Conservation (phyloP, 1,140 invertebrate genomes). For the Neodiprion lecontei region DNA sequence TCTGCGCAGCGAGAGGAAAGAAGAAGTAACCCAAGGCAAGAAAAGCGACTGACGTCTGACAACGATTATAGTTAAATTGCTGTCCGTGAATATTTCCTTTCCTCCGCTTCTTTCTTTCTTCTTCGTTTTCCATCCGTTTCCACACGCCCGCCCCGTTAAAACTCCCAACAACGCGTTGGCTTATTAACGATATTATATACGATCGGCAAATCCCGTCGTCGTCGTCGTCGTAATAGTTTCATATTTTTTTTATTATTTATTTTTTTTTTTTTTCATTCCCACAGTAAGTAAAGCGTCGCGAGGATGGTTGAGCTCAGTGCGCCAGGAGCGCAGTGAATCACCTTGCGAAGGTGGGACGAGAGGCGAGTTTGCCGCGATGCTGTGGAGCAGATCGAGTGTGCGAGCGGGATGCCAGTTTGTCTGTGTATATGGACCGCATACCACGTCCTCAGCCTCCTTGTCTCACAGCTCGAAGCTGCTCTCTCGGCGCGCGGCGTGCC, state of each 20-base stretch:
- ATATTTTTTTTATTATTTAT: not conserved
- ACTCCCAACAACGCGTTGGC: no score
- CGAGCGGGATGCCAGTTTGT: not conserved
- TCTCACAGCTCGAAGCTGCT: slow-evolving; percentile 41
- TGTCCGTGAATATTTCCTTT: no score
- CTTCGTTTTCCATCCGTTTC: no score
- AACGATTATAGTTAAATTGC: not conserved
- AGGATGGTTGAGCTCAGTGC: slow-evolving; percentile 40
- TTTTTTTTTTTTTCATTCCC: not conserved
- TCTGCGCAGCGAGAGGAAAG: not conserved
- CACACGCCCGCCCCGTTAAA: no score
- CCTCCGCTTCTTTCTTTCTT: no score
- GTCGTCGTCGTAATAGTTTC: not conserved
- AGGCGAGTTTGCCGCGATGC: slow-evolving; percentile 35
- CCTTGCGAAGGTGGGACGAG: slow-evolving; percentile 52
- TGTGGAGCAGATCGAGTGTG: slow-evolving; percentile 27
- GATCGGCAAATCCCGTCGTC: not conserved
- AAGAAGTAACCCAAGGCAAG: not conserved
- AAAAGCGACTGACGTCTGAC: not conserved
- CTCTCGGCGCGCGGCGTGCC: slow-evolving; percentile 21
- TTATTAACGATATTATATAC: no score
- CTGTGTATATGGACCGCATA: slow-evolving; percentile 36
- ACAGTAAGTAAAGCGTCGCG: not conserved
- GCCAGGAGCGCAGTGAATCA: slow-evolving; percentile 50
- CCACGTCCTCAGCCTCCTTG: slow-evolving; percentile 41